phyloP scores from a whole-genome alignment of 2,888 invertebrate species.

The Encarsia formosa region DNA sequence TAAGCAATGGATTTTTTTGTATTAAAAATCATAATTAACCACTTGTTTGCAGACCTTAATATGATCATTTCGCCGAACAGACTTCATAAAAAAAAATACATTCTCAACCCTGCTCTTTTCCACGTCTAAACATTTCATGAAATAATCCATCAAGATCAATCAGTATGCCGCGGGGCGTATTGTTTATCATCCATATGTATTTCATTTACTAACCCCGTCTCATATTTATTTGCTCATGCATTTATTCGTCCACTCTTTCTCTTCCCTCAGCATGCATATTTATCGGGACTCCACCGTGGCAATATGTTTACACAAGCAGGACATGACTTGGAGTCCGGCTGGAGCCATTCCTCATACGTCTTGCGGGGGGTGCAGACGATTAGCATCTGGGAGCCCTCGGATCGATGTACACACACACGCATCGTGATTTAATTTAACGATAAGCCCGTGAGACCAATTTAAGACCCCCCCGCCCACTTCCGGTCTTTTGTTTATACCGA shows the following conservation, averaged over 20 bases:
- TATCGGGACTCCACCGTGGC: neutral
- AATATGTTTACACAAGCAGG: neutral
- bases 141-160: too few species aligned
- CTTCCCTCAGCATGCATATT: neutral
- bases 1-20: too few species aligned
- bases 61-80: too few species aligned
- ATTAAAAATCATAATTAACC: too few species aligned
- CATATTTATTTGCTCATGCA: neutral
- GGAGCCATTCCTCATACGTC: neutral
- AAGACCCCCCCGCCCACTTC: conserved; percentile 13
- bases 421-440: conserved; percentile 24
- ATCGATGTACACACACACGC: neutral
- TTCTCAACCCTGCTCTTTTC: too few species aligned
- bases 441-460: conserved; percentile 25
- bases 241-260: neutral
- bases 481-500: neutral
- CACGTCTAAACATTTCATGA: too few species aligned
- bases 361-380: too few species aligned
- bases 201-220: neutral
- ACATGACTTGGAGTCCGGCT: neutral
- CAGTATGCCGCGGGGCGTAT: too few species aligned
- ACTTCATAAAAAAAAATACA: too few species aligned
- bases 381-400: conserved; percentile 23
- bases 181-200: too few species aligned
- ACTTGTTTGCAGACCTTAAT: too few species aligned